Evolutionary conservation across 2,113 vertebrate species (phyloP).

Genomic region (Monopterus albus): DNA sequence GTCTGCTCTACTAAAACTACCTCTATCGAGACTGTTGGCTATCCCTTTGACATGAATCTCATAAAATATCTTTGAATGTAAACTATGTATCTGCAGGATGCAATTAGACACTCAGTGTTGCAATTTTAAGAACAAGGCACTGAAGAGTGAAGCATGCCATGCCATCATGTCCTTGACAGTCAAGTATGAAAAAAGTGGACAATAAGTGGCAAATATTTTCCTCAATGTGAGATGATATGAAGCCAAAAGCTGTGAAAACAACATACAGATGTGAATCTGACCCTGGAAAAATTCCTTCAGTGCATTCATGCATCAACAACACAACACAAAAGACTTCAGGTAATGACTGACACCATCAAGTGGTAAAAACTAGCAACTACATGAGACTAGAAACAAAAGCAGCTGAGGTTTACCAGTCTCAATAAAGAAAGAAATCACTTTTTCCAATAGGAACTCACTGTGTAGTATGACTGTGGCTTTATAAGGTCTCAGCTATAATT

Average conservation of each 20-base stretch:
- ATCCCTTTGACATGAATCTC: background rate
- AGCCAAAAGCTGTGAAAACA: slow-evolving; percentile 7
- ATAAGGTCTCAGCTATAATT: background rate
- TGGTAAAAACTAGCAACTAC: slow-evolving; percentile 44
- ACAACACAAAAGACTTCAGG: background rate
- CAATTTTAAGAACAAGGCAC: slow-evolving; percentile 22
- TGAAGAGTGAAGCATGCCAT: slow-evolving; percentile 2
- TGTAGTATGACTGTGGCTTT: background rate
- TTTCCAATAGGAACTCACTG: slow-evolving; percentile 19
- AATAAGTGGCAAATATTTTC: slow-evolving; percentile 30
- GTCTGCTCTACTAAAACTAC: too few species aligned
- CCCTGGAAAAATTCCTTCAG: slow-evolving; percentile 3
- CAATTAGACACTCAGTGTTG: slow-evolving; percentile 26
- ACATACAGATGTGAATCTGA: slow-evolving; percentile 1
- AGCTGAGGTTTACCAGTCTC: background rate
- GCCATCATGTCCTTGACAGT: slow-evolving; percentile 34
- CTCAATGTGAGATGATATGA: slow-evolving; percentile 72
- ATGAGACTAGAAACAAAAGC: background rate
- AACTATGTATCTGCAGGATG: slow-evolving; percentile 1
- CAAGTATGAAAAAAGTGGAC: slow-evolving; percentile 11
- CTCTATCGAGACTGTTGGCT: too few species aligned
- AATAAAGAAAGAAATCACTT: slow-evolving; percentile 28
- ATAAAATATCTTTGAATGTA: background rate
- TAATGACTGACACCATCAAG: slow-evolving; percentile 40
- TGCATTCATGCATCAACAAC: background rate